A percentile compares a stretch with the other conserved stretches of the same genome.
These are phyloP conservation scores for Tragelaphus scriptus DNA, from an alignment of 2,113 vertebrate genomes.

Conservation along the genomic window DNA sequence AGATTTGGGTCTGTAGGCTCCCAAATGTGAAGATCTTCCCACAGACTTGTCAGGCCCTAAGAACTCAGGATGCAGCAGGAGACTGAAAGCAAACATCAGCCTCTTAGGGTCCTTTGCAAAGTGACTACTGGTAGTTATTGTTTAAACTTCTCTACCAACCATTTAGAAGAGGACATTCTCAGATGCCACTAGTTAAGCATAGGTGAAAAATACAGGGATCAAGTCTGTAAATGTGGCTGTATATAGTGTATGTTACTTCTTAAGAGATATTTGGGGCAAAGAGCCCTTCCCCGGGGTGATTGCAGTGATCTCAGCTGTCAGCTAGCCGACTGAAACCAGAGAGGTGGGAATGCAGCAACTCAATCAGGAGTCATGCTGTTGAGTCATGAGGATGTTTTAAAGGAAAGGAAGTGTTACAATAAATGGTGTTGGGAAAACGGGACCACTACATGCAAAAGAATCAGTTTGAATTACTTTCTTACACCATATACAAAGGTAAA, in stretches of 20 bases:
- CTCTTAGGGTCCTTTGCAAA: neutral
- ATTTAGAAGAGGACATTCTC: neutral
- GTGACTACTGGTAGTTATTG: neutral
- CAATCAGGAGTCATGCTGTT: neutral
- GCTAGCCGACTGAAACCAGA: neutral
- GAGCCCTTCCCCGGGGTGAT: neutral
- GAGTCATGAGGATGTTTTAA: neutral
- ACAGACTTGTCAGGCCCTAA: neutral
- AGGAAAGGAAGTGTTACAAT: neutral
- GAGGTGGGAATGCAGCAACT: neutral
- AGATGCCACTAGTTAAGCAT: neutral
- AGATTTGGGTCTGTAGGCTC: neutral
- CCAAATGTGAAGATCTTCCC: neutral
- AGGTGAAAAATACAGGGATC: neutral
- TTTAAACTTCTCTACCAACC: constrained; percentile 18
- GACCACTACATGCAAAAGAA: neutral
- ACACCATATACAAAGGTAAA: neutral
- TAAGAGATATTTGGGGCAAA: neutral
- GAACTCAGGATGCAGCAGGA: neutral
- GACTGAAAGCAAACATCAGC: neutral
- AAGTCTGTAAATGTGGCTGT: neutral
- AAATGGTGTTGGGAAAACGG: neutral
- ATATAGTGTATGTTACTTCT: neutral
- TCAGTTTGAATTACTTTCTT: neutral
- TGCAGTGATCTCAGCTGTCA: neutral